Base-by-base conservation (phyloP, 2,888 invertebrate species). In the Fragum sueziense region DNA sequence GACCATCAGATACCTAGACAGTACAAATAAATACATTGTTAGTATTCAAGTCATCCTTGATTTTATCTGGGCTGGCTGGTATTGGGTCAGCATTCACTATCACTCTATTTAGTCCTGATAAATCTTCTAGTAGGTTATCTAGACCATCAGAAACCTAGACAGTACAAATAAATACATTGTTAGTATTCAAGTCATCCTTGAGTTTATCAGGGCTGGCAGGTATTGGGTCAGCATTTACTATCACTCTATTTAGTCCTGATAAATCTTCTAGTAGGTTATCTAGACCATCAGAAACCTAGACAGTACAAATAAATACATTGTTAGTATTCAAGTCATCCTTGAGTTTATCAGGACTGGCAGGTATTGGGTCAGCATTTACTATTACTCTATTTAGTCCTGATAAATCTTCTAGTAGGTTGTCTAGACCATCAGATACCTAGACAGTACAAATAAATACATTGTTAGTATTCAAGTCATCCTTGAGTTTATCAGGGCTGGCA, bases 191-290 rank as follows among this genome's bases (percentile, higher is more conserved):
- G 75, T 93, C 92, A 72, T 92, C 91, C 61, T 88, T 87, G 20
- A 93, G 87, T 79, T 90, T 90, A 59, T 91, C 79, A 0, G 91
- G 90, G 67, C 89, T 90, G 31, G 92, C 91, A 17, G 91, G 90
- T 54, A 93, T 87, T 2, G 92, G 92, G 68, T 92, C 92, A 59
- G 92, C 91, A 74, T 90, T 90, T 14, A 89, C 86, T 20, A 92
- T 88, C 57, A 88, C 85, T n/a, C 89, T 86, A 71, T 91, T 90
- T n/a, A 93, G 85, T 33, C 89, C 89, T 31, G 90, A 89, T 14
- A 93, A 82, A 73, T 93, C 92, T 68, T 92, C 92, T 69, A 92
- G 80, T 17, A 93, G 83, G 27, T 92, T 90, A 70, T 93, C 93
- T 29, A 93, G 61, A 7, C 90, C 88, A 62, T 62, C 62, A 34